These are phyloP conservation scores for Caenorhabditis japonica DNA, from an alignment of 2,888 invertebrate species.

Conservation along the genomic window DNA sequence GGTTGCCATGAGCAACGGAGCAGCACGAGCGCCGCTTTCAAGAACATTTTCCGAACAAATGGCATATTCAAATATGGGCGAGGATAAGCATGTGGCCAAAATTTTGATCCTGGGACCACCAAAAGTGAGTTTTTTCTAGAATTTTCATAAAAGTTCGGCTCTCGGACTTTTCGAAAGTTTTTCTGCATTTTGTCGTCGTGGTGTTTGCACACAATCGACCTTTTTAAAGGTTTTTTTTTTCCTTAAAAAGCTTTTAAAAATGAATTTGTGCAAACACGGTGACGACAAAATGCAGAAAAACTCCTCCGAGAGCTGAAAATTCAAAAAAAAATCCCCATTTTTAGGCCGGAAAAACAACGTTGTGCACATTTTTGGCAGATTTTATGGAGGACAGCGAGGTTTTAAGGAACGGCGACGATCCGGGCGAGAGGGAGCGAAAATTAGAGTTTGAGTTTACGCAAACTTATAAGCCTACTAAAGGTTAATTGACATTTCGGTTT, in stretches of 20 bases:
- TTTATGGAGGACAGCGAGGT: slow-evolving; percentile 31
- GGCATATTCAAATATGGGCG: background rate
- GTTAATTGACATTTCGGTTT: too few species aligned
- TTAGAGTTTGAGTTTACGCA: slow-evolving; percentile 44
- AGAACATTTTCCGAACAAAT: background rate
- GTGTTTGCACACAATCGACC: too few species aligned
- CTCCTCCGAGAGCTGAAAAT: too few species aligned
- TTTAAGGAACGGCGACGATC: background rate
- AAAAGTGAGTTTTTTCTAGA: slow-evolving; percentile 46
- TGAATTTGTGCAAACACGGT: too few species aligned
- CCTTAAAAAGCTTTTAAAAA: too few species aligned
- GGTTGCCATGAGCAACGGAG: slow-evolving; percentile 19
- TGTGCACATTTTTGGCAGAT: slow-evolving; percentile 30
- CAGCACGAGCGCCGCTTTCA: too few species aligned
- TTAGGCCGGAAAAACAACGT: slow-evolving; percentile 46
- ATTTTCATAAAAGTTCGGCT: too few species aligned
- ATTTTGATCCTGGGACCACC: slow-evolving; percentile 68
- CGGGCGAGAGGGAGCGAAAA: slow-evolving; percentile 12
- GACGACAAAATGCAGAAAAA: too few species aligned
- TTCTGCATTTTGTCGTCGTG: too few species aligned
- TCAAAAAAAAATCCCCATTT: too few species aligned
- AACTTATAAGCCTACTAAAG: slow-evolving; percentile 43
- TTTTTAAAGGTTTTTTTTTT: too few species aligned
- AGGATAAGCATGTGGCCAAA: slow-evolving; percentile 17
- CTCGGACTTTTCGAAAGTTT: too few species aligned